Evolutionary conservation across 1,140 invertebrate genomes (phyloP).

Genomic region (Patella vulgata): DNA sequence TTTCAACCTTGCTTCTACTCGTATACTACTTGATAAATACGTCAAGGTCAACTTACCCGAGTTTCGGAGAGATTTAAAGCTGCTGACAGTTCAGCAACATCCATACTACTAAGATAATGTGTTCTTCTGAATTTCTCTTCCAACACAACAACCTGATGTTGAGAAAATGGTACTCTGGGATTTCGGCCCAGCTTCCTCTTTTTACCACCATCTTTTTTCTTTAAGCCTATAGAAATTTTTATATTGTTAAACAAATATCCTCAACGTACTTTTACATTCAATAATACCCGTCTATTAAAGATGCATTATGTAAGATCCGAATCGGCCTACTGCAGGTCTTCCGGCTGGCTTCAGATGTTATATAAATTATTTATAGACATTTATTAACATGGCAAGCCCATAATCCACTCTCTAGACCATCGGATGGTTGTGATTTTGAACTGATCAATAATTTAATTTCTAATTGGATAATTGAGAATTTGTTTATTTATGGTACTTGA

Average conservation of each 20-base stretch:
- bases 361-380: background rate
- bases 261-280: background rate
- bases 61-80: slow-evolving; percentile 73
- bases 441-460: background rate
- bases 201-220: slow-evolving; percentile 62
- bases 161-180: slow-evolving; percentile 75
- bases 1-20: too few species aligned
- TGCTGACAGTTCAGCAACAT: slow-evolving; percentile 71
- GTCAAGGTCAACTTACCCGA: too few species aligned
- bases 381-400: too few species aligned
- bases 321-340: background rate
- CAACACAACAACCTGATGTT: slow-evolving; percentile 71
- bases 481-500: too few species aligned
- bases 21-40: too few species aligned
- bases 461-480: too few species aligned
- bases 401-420: too few species aligned
- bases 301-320: background rate
- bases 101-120: slow-evolving; percentile 73
- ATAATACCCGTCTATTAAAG: too few species aligned
- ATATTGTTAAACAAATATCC: background rate
- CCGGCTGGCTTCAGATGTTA: background rate
- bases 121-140: slow-evolving; percentile 72
- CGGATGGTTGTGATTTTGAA: too few species aligned
- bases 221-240: slow-evolving; percentile 37
- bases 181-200: slow-evolving; percentile 71